Base-by-base conservation (phyloP, 2,113 vertebrate genomes). In the Eubucco bourcierii region DNA sequence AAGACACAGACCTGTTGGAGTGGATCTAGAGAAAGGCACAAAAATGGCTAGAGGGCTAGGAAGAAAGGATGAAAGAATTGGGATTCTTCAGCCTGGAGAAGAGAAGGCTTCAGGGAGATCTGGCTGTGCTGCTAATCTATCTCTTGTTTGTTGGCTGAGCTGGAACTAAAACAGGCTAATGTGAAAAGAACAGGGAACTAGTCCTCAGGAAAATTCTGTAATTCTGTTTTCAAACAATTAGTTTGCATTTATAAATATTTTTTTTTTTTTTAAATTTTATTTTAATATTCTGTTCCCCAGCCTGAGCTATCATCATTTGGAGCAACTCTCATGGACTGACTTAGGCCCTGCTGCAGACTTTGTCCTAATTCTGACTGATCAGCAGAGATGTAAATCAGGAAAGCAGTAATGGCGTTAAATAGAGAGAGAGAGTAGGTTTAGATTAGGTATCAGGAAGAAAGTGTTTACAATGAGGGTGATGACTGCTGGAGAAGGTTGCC, bases 201-300 rank as follows among this genome's bases (percentile, higher is more conserved):
- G 0, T 41, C 14, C 28, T 29, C 6, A 39, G 52, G 37, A 77
- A 84, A 78, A 74, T 12, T 27, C 46, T 80, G 86, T 25, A 78
- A 78, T 12, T 27, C 46, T 80, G 86, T 25, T 65, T 33, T 31
- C 19, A 80, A 4, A n/a, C 2, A 18, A 61, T 41, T 9, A 66
- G 28, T 19, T 80, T 59, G n/a, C 5, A 74, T 31, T 13, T n/a
- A n/a, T n/a, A n/a, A 24, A 0, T 2, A 1, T 5, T 47, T 39
- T 46, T 46, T 33, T 21, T 23, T 50, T 50, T 50, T 50, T 50
- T 23, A 41, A 41, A 41, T 12, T 52, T 52, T 25, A 12, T 24
- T 52, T 52, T 20, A 75, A 16, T 27, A 60, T 4, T 12, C 29
- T 12, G 4, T 59, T 72, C 7, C 9, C 29, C 13, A 50, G 15